Evolutionary conservation across 2,113 vertebrate species (phyloP).

Genomic region (Tretioscincus oriximinensis): DNA sequence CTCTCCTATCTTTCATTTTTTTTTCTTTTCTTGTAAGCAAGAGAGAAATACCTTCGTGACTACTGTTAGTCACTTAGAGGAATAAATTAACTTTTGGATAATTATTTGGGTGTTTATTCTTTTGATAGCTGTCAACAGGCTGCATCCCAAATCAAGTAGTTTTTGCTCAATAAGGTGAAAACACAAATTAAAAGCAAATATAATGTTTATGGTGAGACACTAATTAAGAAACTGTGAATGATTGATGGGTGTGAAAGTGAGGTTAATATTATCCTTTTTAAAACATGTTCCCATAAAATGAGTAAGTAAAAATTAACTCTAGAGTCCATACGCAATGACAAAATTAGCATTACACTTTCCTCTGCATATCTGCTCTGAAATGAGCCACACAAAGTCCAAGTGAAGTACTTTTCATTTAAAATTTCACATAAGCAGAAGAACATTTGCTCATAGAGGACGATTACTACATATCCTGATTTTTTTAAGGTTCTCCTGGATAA

Average conservation of each 20-base stretch:
- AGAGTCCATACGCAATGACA: too few relatives aligned
- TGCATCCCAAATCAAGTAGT: not conserved
- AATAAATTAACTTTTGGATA: not conserved
- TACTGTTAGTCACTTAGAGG: not conserved
- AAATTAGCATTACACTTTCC: too few relatives aligned
- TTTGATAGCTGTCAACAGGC: constrained; percentile 10
- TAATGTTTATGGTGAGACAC: not conserved
- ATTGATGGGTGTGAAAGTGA: not conserved
- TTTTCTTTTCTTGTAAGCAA: not conserved
- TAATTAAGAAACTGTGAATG: constrained; percentile 8
- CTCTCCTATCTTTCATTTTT: not conserved
- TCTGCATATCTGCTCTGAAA: not conserved
- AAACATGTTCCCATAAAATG: not conserved
- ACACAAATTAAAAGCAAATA: constrained; percentile 14
- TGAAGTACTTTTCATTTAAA: not conserved
- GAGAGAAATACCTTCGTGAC: fast-evolving
- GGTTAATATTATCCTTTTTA: not conserved
- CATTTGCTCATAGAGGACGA: too few relatives aligned
- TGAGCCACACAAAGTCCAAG: not conserved
- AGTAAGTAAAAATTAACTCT: not conserved
- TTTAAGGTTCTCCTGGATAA: too few relatives aligned
- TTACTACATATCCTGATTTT: too few relatives aligned
- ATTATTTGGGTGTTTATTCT: constrained; percentile 8
- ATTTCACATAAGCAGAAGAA: not conserved
- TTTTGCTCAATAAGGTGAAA: constrained; percentile 4